A percentile compares a stretch with the other conserved stretches of the same genome.
Conservation (phyloP, 2,888 invertebrate species). For the Pristionchus arcanus region DNA sequence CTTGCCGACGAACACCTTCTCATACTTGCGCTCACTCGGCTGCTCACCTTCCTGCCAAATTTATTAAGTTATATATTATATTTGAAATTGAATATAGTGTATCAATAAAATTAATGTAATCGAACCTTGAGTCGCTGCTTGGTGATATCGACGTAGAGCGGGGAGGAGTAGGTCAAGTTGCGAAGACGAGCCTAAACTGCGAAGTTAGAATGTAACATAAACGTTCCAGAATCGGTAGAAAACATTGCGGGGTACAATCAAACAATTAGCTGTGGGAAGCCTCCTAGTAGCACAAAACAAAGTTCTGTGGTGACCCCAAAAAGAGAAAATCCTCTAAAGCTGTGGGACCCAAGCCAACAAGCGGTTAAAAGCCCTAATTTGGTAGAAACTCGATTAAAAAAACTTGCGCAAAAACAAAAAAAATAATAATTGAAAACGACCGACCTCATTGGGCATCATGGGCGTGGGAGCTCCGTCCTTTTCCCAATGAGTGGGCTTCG, state of each 20-base stretch:
- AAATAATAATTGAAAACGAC: not conserved
- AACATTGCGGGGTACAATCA: no score
- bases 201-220: no score
- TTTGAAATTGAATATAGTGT: not conserved
- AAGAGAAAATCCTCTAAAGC: no score
- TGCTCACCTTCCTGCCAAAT: conserved; percentile 87
- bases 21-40: conserved; percentile 87
- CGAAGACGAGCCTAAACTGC: conserved; percentile 88
- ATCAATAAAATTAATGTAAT: not conserved
- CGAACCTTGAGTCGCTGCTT: conserved; percentile 82
- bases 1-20: conserved; percentile 88
- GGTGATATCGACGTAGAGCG: conserved; percentile 97
- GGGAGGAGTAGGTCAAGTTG: conserved; percentile 93
- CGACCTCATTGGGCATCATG: conserved; percentile 97
- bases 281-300: no score
- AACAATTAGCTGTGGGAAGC: no score
- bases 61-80: not conserved
- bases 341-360: no score
- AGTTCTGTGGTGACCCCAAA: no score
- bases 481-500: conserved; percentile 99
- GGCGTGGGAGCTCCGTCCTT: conserved; percentile 99
- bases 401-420: no score
- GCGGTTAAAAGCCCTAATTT: no score
- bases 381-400: no score
- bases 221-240: no score